Percentiles rank a stretch among this genome's conserved stretches.
These are phyloP conservation scores for Nematopogon swammerdamellus DNA, from an alignment of 2,888 invertebrate species.

Conservation along the genomic window DNA sequence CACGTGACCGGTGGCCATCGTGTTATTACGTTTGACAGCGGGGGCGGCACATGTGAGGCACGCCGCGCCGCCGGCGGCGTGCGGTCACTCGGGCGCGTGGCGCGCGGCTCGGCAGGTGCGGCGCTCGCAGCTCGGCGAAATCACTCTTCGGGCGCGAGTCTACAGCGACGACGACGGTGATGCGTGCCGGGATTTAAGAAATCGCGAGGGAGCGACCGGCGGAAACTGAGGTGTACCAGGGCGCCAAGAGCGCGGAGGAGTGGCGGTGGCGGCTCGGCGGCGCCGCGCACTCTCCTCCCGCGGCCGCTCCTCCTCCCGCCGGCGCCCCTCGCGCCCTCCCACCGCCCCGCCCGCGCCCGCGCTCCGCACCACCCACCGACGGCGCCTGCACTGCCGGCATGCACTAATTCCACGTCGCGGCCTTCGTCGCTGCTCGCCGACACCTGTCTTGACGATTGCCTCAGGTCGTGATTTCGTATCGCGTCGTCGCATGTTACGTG, in stretches of 20 bases:
- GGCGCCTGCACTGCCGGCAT: conserved; percentile 15
- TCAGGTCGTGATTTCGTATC: neutral
- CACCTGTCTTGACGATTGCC: conserved; percentile 2
- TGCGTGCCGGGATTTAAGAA: conserved; percentile 25
- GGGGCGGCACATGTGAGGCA: conserved; percentile 20
- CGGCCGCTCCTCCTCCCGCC: conserved; percentile 21
- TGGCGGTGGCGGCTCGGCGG: conserved; percentile 27
- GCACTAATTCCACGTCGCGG: conserved; percentile 44
- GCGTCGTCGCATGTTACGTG: neutral
- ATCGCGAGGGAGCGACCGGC: conserved; percentile 48
- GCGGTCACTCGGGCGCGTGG: conserved; percentile 4
- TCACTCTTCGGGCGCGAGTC: conserved; percentile 1
- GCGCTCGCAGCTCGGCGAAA: conserved; percentile 7
- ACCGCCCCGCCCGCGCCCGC: conserved; percentile 14
- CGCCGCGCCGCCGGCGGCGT: conserved; percentile 27
- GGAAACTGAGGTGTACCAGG: conserved; percentile 52
- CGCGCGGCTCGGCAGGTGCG: conserved; percentile 26
- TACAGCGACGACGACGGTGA: conserved; percentile 2
- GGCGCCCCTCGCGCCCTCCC: conserved; percentile 23
- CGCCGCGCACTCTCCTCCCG: conserved; percentile 37
- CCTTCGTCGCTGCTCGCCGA: conserved; percentile 19
- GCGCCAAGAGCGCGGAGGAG: conserved; percentile 53
- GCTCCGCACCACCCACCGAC: conserved; percentile 21
- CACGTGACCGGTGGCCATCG: conserved; percentile 1
- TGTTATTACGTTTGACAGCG: conserved; percentile 16